Conservation (phyloP, 2,797 vertebrate genomes). For the Poeciliopsis presidionis region DNA sequence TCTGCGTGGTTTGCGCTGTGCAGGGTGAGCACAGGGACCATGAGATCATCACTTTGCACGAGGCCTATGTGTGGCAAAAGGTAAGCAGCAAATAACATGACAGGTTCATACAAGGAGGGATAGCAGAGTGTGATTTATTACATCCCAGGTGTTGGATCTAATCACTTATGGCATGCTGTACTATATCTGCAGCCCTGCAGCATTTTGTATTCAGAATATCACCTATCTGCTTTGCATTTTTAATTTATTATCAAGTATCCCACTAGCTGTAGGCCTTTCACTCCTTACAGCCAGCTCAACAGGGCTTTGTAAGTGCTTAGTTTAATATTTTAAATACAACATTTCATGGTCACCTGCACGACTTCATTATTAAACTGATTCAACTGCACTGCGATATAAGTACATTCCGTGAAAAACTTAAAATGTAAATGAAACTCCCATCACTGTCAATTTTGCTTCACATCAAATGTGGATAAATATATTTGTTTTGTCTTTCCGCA, state of each 20-base stretch:
- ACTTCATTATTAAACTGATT: slow-evolving; percentile 28
- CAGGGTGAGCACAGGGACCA: slow-evolving; percentile 86
- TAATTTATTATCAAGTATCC: slow-evolving; percentile 44
- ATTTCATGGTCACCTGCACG: slow-evolving; percentile 15
- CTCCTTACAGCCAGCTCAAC: slow-evolving; percentile 33
- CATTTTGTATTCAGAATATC: slow-evolving; percentile 34
- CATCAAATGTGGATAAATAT: slow-evolving; percentile 21
- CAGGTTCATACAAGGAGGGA: slow-evolving; percentile 2
- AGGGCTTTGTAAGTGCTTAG: slow-evolving; percentile 18
- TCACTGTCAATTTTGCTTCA: slow-evolving; percentile 21
- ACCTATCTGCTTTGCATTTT: slow-evolving; percentile 51
- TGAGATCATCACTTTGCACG: slow-evolving; percentile 86
- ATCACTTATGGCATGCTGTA: slow-evolving; percentile 12
- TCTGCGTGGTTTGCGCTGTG: slow-evolving; percentile 89
- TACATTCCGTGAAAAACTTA: slow-evolving; percentile 23
- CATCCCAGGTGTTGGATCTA: slow-evolving; percentile 16
- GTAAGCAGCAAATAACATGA: slow-evolving; percentile 72
- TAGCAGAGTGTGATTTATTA: slow-evolving; percentile 11
- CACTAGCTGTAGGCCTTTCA: slow-evolving; percentile 41
- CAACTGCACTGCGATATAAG: slow-evolving; percentile 19
- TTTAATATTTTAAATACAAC: slow-evolving; percentile 42
- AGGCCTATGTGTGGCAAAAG: slow-evolving; percentile 87
- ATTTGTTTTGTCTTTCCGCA: slow-evolving; percentile 27
- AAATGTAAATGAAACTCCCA: slow-evolving; percentile 39
- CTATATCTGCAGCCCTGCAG: slow-evolving; percentile 22